These are phyloP conservation scores for Gila robusta DNA, from an alignment of 2,797 vertebrate genomes.

Conservation along the genomic window DNA sequence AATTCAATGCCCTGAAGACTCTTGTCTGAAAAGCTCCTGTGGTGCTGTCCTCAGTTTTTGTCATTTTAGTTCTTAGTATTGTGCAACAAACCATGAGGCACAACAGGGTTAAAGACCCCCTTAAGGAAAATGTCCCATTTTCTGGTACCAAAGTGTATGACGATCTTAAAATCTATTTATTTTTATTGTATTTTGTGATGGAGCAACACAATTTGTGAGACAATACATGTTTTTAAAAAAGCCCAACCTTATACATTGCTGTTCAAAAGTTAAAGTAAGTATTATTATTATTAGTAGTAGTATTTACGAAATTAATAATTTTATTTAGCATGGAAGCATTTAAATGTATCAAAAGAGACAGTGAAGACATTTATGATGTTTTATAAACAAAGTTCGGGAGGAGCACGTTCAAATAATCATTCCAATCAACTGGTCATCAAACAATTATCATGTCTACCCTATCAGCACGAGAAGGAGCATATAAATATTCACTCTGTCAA, in stretches of 20 bases:
- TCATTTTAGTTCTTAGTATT: conserved; percentile 19
- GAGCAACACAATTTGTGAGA: conserved; percentile 1
- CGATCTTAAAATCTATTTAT: conserved; percentile 8
- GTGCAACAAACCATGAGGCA: conserved; percentile 30
- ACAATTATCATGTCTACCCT: too few species aligned
- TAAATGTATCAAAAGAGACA: background rate
- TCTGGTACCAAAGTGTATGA: conserved; percentile 10
- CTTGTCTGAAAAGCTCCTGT: background rate
- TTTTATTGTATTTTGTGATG: conserved; percentile 19
- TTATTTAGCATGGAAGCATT: background rate
- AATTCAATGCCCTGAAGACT: conserved; percentile 17
- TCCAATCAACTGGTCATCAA: too few species aligned
- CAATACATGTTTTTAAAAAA: background rate
- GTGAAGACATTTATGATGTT: background rate
- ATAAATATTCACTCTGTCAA: too few species aligned
- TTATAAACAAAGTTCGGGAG: too few species aligned
- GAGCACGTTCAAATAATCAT: too few species aligned
- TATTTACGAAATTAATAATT: background rate
- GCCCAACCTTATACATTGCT: background rate
- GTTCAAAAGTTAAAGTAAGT: background rate
- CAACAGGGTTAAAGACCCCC: conserved; percentile 24
- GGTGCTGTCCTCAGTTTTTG: conserved; percentile 15
- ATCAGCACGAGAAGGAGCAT: too few species aligned
- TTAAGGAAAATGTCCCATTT: conserved; percentile 34
- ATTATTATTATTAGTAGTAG: too few species aligned